Conservation (phyloP, 2,888 invertebrate genomes). For the Tetragonula carbonaria region DNA sequence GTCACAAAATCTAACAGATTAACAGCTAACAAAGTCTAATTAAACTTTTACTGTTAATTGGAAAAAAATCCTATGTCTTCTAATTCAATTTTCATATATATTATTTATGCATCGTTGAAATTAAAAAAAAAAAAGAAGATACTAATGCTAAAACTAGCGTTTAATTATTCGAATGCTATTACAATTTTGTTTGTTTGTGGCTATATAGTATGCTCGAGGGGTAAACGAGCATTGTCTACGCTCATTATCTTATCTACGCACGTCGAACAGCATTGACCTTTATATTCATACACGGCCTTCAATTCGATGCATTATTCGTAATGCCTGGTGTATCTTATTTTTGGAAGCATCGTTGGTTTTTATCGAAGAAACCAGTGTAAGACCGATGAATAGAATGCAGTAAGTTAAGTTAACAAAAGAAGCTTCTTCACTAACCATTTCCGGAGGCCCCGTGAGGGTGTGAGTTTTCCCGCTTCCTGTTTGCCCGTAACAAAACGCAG, state of each 20-base stretch:
- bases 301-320: constrained; percentile 43
- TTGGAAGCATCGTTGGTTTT: background rate
- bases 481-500: constrained; percentile 98
- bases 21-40: background rate
- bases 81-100: background rate
- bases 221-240: constrained; percentile 24
- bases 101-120: background rate
- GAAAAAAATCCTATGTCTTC: background rate
- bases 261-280: constrained; percentile 61
- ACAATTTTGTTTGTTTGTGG: background rate
- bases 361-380: background rate
- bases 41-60: background rate
- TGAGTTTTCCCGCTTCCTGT: constrained; percentile 98
- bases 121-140: background rate
- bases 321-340: background rate
- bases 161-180: background rate
- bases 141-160: background rate
- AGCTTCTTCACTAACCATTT: constrained; percentile 86
- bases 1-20: too few species aligned
- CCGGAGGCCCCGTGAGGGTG: constrained; percentile 96
- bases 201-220: background rate
- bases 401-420: background rate
- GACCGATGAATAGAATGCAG: background rate
- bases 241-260: constrained; percentile 68
- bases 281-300: constrained; percentile 51